Percentiles rank a stretch among this genome's conserved stretches.
These are phyloP conservation scores for Lithosia quadra DNA, from an alignment of 2,888 invertebrate genomes.

Conservation along the genomic window DNA sequence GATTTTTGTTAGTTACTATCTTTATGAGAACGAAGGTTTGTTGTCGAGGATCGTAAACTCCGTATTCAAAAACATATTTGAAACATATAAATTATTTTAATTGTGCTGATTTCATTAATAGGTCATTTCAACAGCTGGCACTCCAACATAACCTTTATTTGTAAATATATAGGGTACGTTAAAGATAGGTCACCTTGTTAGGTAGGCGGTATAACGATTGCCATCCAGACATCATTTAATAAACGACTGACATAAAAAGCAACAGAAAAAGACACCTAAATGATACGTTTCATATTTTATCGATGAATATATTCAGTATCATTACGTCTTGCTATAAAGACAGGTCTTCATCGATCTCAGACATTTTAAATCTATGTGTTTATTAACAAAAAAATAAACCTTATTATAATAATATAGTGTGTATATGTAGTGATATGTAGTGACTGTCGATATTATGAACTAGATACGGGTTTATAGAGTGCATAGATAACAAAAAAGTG, in stretches of 20 bases:
- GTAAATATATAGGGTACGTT: slow-evolving; percentile 30
- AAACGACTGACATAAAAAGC: slow-evolving; percentile 39
- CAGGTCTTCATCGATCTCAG: slow-evolving; percentile 27
- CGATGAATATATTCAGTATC: slow-evolving; percentile 37
- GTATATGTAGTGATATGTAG: too few species aligned
- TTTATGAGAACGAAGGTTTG: not conserved
- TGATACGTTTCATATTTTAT: slow-evolving; percentile 30
- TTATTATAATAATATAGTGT: slow-evolving; percentile 51
- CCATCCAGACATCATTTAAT: slow-evolving; percentile 42
- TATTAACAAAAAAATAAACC: slow-evolving; percentile 55
- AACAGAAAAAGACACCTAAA: slow-evolving; percentile 38
- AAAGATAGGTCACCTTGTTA: slow-evolving; percentile 44
- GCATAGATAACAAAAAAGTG: slow-evolving; percentile 66
- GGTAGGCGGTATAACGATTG: slow-evolving; percentile 27
- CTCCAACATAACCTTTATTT: slow-evolving; percentile 18
- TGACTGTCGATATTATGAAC: too few species aligned
- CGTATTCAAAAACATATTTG: slow-evolving; percentile 1
- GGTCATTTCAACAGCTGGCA: not conserved
- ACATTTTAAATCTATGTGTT: slow-evolving; percentile 32
- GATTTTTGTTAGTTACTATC: slow-evolving; percentile 32
- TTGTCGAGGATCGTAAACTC: not conserved
- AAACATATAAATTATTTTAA: not conserved
- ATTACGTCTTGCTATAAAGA: slow-evolving; percentile 25
- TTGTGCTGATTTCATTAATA: not conserved
- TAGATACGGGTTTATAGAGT: slow-evolving; percentile 48